Conservation (phyloP, 2,888 invertebrate species). For the Cinara cedri region DNA sequence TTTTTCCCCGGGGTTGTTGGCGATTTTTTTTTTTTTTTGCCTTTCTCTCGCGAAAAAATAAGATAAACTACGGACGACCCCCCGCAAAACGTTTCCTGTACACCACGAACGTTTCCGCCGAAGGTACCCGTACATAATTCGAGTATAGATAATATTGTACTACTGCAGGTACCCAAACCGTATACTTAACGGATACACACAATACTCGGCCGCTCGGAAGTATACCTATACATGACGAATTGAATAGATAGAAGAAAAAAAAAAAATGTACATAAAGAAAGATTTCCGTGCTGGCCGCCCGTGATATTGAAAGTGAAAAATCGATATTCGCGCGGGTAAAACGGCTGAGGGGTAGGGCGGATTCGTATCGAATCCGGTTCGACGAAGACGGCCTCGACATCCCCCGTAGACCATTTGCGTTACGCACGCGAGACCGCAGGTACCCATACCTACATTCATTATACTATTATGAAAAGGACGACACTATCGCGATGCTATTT, state of each 20-base stretch:
- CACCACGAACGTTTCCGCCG: not conserved
- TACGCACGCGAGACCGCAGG: not conserved
- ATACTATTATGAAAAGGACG: slow-evolving; percentile 32
- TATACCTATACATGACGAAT: slow-evolving; percentile 16
- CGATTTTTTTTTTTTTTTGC: too few species aligned
- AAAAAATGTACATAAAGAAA: slow-evolving; percentile 1
- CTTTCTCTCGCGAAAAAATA: too few species aligned
- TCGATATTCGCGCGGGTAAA: slow-evolving; percentile 44
- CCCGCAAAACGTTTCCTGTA: not conserved
- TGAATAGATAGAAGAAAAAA: not conserved
- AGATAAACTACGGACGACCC: too few species aligned
- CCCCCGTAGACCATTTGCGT: too few species aligned
- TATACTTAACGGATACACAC: slow-evolving; percentile 8
- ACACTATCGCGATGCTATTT: too few species aligned
- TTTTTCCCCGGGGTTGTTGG: too few species aligned
- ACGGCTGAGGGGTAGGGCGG: slow-evolving; percentile 2
- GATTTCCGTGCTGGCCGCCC: slow-evolving; percentile 7
- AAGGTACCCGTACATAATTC: too few species aligned
- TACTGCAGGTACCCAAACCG: slow-evolving; percentile 22
- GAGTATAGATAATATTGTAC: slow-evolving; percentile 2
- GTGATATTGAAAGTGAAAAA: slow-evolving; percentile 51
- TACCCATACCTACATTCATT: too few species aligned
- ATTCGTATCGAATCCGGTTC: not conserved
- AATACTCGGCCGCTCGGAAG: slow-evolving; percentile 14
- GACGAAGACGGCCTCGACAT: slow-evolving; percentile 43